Conservation (phyloP, 2,113 vertebrate genomes). For the Hippocampus abdominalis region DNA sequence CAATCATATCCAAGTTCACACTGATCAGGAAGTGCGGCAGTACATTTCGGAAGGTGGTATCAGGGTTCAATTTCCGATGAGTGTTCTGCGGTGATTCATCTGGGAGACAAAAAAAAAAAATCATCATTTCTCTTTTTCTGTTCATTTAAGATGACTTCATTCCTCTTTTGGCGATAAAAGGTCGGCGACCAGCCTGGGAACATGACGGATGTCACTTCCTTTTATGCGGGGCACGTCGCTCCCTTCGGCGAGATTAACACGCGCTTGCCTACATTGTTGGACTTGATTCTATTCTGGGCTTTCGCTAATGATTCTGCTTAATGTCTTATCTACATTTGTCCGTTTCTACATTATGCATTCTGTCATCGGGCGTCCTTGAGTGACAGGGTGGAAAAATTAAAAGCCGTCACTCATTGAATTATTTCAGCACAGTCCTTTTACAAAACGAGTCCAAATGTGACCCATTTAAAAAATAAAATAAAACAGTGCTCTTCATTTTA, state of each 20-base stretch:
- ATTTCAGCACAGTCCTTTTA: too few relatives aligned
- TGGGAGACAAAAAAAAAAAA: slow-evolving; percentile 4
- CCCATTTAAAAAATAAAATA: too few relatives aligned
- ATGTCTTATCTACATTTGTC: neutral
- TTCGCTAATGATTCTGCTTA: neutral
- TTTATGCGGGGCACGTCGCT: neutral
- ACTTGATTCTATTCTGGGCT: neutral
- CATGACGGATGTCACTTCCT: neutral
- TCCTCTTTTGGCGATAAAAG: slow-evolving; percentile 4
- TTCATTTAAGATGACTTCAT: neutral
- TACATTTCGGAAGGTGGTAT: slow-evolving; percentile 7
- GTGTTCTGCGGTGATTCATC: neutral
- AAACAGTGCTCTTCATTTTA: too few relatives aligned
- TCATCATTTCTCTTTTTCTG: slow-evolving; percentile 3
- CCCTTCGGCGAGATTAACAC: neutral
- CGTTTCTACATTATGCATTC: neutral
- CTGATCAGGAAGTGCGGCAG: slow-evolving; percentile 28
- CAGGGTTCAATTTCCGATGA: slow-evolving; percentile 16
- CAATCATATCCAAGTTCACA: slow-evolving; percentile 20
- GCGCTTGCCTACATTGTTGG: neutral
- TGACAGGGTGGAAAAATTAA: neutral
- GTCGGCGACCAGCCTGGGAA: neutral
- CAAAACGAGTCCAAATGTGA: too few relatives aligned
- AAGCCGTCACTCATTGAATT: neutral
- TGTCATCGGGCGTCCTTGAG: neutral